These are phyloP conservation scores for Habroteleia sp. DNA, from an alignment of 2,888 invertebrate genomes.

Conservation along the genomic window DNA sequence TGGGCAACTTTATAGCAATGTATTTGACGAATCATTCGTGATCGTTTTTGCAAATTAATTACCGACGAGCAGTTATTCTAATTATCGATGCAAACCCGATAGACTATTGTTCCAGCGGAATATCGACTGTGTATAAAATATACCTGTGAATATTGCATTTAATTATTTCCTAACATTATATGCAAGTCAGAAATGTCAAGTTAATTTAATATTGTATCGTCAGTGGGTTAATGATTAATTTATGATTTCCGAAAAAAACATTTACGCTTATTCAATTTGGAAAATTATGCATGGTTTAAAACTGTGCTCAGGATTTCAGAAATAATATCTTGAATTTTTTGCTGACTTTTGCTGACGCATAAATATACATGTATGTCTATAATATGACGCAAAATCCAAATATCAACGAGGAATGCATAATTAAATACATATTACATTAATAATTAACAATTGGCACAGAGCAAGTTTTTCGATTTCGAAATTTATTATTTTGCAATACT, in stretches of 20 bases:
- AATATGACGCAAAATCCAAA: too few species aligned
- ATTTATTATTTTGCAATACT: too few species aligned
- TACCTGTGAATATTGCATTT: conserved; percentile 37
- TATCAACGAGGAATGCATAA: too few species aligned
- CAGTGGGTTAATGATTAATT: conserved; percentile 24
- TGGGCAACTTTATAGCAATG: conserved; percentile 7
- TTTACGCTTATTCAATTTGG: too few species aligned
- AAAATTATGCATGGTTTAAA: too few species aligned
- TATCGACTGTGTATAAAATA: conserved; percentile 24
- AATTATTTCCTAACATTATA: conserved; percentile 39
- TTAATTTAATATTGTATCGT: conserved; percentile 46
- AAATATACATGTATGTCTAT: too few species aligned
- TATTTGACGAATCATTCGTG: conserved; percentile 8
- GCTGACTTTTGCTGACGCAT: too few species aligned
- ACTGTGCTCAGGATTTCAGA: too few species aligned
- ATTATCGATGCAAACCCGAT: conserved; percentile 32
- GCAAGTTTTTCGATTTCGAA: too few species aligned
- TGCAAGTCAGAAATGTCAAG: conserved; percentile 31
- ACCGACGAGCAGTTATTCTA: conserved; percentile 20
- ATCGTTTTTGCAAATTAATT: conserved; percentile 29
- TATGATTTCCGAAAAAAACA: conserved; percentile 15
- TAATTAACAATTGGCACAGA: too few species aligned
- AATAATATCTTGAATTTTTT: too few species aligned
- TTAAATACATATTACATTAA: too few species aligned
- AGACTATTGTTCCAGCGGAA: conserved; percentile 9